Conservation (phyloP, 2,888 invertebrate genomes). For the Mesochorus sp. region DNA sequence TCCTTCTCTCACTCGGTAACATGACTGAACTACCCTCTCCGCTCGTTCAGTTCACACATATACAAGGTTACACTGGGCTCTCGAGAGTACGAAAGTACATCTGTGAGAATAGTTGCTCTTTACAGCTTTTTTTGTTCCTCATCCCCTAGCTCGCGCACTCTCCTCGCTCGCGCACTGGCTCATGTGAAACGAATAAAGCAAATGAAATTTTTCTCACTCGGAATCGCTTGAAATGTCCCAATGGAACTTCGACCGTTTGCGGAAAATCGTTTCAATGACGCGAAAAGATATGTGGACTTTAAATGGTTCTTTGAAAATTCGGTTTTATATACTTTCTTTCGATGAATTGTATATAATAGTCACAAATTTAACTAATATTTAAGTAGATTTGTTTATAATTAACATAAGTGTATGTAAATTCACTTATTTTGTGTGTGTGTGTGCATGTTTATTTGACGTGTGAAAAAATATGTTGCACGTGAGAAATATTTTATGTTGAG, state of each 20-base stretch:
- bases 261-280: not conserved
- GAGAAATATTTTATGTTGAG: too few relatives aligned
- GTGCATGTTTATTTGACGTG: too few relatives aligned
- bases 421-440: too few relatives aligned
- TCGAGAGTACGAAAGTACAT: slow-evolving; percentile 59
- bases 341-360: too few relatives aligned
- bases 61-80: slow-evolving; percentile 57
- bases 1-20: slow-evolving; percentile 41
- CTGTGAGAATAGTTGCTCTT: slow-evolving; percentile 62
- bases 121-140: slow-evolving; percentile 28
- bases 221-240: slow-evolving; percentile 50
- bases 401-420: too few relatives aligned
- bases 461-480: too few relatives aligned
- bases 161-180: not conserved
- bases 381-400: too few relatives aligned
- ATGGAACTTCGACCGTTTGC: slow-evolving; percentile 28
- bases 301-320: not conserved
- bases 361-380: too few relatives aligned
- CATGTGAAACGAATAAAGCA: slow-evolving; percentile 44
- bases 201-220: slow-evolving; percentile 61
- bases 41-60: slow-evolving; percentile 48
- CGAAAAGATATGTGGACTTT: not conserved
- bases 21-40: slow-evolving; percentile 54
- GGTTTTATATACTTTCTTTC: not conserved
- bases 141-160: slow-evolving; percentile 13